A percentile compares a stretch with the other conserved stretches of the same genome.
phyloP scores from a whole-genome alignment of 2,797 vertebrate species.

The Phoebastria nigripes region DNA sequence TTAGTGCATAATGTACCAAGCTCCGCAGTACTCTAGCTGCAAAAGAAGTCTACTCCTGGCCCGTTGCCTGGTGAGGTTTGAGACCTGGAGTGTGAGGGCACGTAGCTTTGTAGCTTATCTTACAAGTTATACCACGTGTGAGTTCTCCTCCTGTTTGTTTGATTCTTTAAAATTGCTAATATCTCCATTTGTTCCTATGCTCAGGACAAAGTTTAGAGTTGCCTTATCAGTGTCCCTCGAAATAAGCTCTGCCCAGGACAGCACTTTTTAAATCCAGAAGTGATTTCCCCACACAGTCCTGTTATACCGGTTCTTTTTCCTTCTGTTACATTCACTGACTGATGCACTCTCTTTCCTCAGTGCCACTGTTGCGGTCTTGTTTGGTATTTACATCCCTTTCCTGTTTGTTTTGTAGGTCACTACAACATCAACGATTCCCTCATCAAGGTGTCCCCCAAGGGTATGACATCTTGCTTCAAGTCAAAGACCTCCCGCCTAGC shows the following conservation, averaged over 20 bases:
- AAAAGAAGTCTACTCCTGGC: background rate
- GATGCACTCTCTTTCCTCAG: background rate
- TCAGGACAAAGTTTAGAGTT: background rate
- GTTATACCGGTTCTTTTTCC: background rate
- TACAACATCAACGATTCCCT: constrained; percentile 71
- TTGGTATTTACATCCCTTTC: background rate
- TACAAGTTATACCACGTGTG: background rate
- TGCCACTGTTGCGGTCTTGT: background rate
- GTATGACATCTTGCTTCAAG: constrained; percentile 75
- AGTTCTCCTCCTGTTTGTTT: background rate
- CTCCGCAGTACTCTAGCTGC: background rate
- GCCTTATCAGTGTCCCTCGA: background rate
- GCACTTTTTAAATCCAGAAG: background rate
- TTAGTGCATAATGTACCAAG: background rate
- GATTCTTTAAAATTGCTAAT: background rate
- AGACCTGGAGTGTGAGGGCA: background rate
- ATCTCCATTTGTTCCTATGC: background rate
- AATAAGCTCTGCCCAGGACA: background rate
- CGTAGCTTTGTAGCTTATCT: background rate
- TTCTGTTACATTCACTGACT: background rate
- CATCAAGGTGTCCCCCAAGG: constrained; percentile 62
- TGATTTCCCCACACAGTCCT: background rate
- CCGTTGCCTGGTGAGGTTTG: background rate
- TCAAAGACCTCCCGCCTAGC: constrained; percentile 66
- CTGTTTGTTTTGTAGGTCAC: constrained; percentile 69